phyloP scores from a whole-genome alignment of 2,113 vertebrate genomes.

The Misgurnus anguillicaudatus region DNA sequence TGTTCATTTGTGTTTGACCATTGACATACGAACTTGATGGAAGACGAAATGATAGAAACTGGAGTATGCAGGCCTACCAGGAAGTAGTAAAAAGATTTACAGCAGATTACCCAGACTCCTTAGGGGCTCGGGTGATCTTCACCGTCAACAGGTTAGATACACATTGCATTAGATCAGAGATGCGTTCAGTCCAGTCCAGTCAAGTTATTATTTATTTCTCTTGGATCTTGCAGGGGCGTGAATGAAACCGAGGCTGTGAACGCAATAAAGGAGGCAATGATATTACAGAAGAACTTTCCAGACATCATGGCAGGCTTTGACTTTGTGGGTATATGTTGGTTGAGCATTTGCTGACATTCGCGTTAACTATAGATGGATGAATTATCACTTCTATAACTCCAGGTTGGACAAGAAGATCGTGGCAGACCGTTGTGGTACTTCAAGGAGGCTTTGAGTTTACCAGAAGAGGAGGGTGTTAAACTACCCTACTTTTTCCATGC shows the following conservation, averaged over 20 bases:
- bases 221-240: constrained; percentile 70
- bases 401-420: constrained; percentile 89
- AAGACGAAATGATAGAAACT: constrained; percentile 68
- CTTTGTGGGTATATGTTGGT: constrained; percentile 74
- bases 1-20: background rate
- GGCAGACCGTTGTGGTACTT: constrained; percentile 83
- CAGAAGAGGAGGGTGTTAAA: constrained; percentile 66
- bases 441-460: constrained; percentile 79
- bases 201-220: constrained; percentile 33
- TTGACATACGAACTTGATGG: constrained; percentile 87
- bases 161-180: background rate
- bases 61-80: constrained; percentile 77
- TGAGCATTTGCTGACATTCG: background rate
- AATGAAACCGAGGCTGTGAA: constrained; percentile 67
- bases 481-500: constrained; percentile 92
- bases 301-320: constrained; percentile 87
- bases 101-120: constrained; percentile 79
- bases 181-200: no score
- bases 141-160: constrained; percentile 67
- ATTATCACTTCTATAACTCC: background rate
- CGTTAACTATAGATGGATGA: background rate
- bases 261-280: constrained; percentile 74
- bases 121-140: constrained; percentile 81
- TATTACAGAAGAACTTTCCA: constrained; percentile 77
- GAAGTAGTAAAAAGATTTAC: constrained; percentile 75